Evolutionary conservation across 2,113 vertebrate genomes (phyloP).

Genomic region (Myrmophylax atrothorax): DNA sequence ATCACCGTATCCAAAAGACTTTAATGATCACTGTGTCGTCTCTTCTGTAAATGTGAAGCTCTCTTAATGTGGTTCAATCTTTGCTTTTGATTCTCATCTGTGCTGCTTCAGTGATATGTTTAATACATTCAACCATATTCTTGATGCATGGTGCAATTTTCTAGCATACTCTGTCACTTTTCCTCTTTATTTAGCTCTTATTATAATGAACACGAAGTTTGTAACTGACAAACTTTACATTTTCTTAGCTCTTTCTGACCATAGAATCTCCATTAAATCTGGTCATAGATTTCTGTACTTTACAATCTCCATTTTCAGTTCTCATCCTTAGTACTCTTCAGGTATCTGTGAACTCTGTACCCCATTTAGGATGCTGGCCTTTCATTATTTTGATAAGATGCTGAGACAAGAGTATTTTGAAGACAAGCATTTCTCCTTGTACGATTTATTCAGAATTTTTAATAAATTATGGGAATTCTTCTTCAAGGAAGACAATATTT

Average conservation of each 20-base stretch:
- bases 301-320: background rate
- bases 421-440: background rate
- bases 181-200: no score
- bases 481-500: background rate
- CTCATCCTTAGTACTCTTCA: background rate
- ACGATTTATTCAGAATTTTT: background rate
- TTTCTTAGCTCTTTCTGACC: background rate
- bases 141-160: no score
- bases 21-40: no score
- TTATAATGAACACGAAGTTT: background rate
- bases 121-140: no score
- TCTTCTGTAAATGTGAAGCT: no score
- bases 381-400: background rate
- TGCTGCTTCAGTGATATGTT: no score
- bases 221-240: background rate
- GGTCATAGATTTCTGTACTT: background rate
- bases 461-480: background rate
- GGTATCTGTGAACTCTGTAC: background rate
- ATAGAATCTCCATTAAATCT: background rate
- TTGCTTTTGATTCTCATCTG: no score
- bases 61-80: no score
- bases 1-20: no score
- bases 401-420: background rate
- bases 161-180: no score
- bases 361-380: background rate